Evolutionary conservation across 1,140 invertebrate species (phyloP), one percentile per base, ranked within the genome.

Genomic region (Ceratoteleas bidentatus): DNA sequence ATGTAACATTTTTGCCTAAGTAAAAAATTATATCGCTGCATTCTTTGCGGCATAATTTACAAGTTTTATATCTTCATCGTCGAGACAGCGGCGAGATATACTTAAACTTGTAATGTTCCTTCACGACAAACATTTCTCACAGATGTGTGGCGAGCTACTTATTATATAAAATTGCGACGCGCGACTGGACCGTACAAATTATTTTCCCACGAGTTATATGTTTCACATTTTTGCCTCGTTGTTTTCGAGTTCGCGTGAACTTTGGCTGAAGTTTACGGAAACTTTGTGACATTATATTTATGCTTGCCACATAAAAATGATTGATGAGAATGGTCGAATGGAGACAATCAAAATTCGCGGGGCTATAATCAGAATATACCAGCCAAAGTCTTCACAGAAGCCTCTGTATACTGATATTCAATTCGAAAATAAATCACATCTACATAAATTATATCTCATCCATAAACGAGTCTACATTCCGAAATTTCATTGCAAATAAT

Each of bases 11-110:
- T 72, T 72, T 40, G 14, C 13, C 14, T 60, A 52, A 60, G 53
- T 60, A 79, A 79, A 79, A 79, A 80, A 80, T 80, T 80, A 60
- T 73, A 73, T 73, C 62, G 33, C 77, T 62, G 45, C 60, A 40
- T 57, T 65, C 50, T 61, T 80, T 62, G 57, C 38, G 57, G 32
- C 62, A 73, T 50, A 57, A 74, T 73, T 80, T 80, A 69, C 69
- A 74, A 79, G 69, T 68, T 80, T 73, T 73, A 80, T 66, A 33
- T 54, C 15, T 14, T 36, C 50, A 56, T 62, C 60, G 58, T 54
- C 16, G 32, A 54, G 50, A 65, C 36, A 61, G 43, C 4, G 36
- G 56, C 57, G 45, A 69, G 45, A 62, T 40, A 69, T 13, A 64
- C 62, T 73, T 73, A 45, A 74, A 74, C 58, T 57, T 54, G 50